Base-by-base conservation (phyloP, 92 coral and sea anemone genomes). In the Siderastrea siderea region DNA sequence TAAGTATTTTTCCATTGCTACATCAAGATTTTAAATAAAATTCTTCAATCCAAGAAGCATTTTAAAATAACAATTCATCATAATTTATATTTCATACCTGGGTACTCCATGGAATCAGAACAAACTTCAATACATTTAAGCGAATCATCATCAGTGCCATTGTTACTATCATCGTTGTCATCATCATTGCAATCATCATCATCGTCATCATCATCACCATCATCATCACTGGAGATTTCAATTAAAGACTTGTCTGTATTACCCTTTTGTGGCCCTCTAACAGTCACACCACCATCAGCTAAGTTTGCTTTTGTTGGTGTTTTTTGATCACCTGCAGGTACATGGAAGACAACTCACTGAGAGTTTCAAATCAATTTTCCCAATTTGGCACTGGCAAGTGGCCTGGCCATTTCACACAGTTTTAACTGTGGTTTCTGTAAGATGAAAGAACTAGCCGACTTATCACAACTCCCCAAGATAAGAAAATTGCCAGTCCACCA, bases 141-240 rank as follows among this genome's bases (percentile, higher is more conserved):
- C 11, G 75, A 14, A 78, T 46, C 13, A 47, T 14, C 26, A 82
- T 47, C 44, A 6, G 16, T 43, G 11, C 38, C 52, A 17, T 60
- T 6, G 47, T 47, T 49, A 8, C 3, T 6, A 47, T 46, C 53
- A 26, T 58, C 61, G 55, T n/a, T 53, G 15, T 84, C 71, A 59
- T 71, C n/a, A n/a, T 10, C 79, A 71, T 5, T 58, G 45, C 3
- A 43, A 2, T 10, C 26, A 14, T 47, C 74, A 71, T 19, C 71
- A 71, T 72, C 85, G 47, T 3, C 64, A 11, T 50, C 75, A 53
- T 74, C 9, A 15, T 61, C 82, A 46, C 61, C 76, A 68, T 66
- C 85, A 71, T 87, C 66, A 72, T 81, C 81, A 47, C 75, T 79
- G 0, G 87, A 88, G 43, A 88, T 88, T 77, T 58, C 68, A 62